Evolutionary conservation across 2,888 invertebrate species (phyloP), one percentile per base, ranked within the genome.

Genomic region (Scrobipalpa atriplicella): DNA sequence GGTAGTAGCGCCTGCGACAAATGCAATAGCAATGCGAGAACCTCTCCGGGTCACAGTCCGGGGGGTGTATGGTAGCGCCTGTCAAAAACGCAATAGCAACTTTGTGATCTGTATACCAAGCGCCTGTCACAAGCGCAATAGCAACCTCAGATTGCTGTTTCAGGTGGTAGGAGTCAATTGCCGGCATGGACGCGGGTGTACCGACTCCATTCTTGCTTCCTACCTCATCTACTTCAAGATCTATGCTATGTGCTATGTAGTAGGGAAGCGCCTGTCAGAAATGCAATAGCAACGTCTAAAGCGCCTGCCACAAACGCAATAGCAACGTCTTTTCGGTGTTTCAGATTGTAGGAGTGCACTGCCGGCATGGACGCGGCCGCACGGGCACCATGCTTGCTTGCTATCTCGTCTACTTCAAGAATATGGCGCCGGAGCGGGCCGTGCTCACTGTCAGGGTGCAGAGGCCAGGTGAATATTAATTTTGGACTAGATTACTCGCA

Each of bases 351-450:
- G 95, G 95, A 2, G 94, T 96, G 9, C 96, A 96, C 80, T 96
- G 96, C 78, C 90, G 95, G 7, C 94, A 95, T 80, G 96, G 96
- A 0, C 87, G 94, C 51, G 96, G 96, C 0, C 90, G 96, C 66
- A 96, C 96, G 0, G 96, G 96, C 60, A 95, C 95, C 0, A 93
- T 96, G 94, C 93, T 95, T 36, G 96, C 96, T 1, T 96, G 96
- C 82, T 96, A 95, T 83, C 86, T 96, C 67, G 94, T 96, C 19
- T 92, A 93, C 73, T 95, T 94, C 78, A 87, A 93, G 69, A 89
- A 93, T 60, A 88, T 94, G 87, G 84, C 94, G 11, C 95, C 95
- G 0, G 94, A 95, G 77, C 80, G 93, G 38, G 95, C 95, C n/a
- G 92, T 95, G 6, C 91, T 92, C 65, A 94, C 94, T 1, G 85